Evolutionary conservation across 2,888 invertebrate genomes (phyloP).

Genomic region (Anodontia alba): DNA sequence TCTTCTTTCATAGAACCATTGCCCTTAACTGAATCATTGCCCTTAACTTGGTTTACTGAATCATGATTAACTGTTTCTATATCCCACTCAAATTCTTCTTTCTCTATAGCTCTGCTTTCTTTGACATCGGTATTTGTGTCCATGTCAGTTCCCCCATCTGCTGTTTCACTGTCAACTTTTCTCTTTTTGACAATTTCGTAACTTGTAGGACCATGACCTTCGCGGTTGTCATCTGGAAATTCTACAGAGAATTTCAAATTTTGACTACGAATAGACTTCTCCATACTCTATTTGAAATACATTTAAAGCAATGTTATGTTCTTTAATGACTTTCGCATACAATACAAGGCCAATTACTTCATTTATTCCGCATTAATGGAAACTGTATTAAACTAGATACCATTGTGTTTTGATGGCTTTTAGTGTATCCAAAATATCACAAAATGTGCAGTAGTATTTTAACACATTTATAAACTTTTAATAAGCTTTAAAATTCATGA

Average conservation of each 20-base stretch:
- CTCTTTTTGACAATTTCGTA: not conserved
- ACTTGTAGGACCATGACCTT: not conserved
- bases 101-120: not conserved
- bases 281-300: constrained; percentile 6
- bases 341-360: too few relatives aligned
- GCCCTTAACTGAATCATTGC: not conserved
- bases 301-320: too few relatives aligned
- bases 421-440: too few relatives aligned
- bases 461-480: not conserved
- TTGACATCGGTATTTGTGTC: not conserved
- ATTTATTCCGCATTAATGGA: too few relatives aligned
- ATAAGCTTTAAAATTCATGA: not conserved
- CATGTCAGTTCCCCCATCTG: not conserved
- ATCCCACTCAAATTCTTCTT: not conserved
- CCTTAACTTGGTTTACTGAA: not conserved
- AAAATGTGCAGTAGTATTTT: too few relatives aligned
- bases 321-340: too few relatives aligned
- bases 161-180: not conserved
- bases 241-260: constrained; percentile 56
- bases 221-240: constrained; percentile 29
- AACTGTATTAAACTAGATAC: too few relatives aligned
- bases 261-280: constrained; percentile 41
- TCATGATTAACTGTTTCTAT: not conserved
- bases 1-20: not conserved
- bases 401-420: too few relatives aligned